These are phyloP conservation scores for Brachionus plicatilis DNA, from an alignment of 1,140 invertebrate species.

Conservation along the genomic window DNA sequence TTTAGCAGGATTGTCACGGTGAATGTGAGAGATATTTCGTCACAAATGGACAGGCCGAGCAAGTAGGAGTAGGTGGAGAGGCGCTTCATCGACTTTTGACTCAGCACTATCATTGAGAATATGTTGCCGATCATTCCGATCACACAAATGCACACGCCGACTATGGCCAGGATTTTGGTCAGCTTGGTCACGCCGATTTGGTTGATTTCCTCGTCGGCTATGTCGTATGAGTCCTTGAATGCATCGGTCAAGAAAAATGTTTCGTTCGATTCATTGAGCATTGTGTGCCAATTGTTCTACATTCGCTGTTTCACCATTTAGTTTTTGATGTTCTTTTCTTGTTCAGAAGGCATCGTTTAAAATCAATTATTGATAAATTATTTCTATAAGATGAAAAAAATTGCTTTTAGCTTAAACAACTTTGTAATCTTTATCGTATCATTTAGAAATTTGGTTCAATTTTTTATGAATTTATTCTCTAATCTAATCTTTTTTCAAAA, in stretches of 20 bases:
- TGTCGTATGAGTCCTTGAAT: neutral
- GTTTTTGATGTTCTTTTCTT: neutral
- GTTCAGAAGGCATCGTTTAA: neutral
- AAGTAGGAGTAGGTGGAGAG: constrained; percentile 54
- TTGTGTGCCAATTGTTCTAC: neutral
- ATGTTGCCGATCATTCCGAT: constrained; percentile 53
- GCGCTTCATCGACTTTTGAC: constrained; percentile 47
- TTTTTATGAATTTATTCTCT: too few species aligned
- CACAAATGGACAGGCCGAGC: constrained; percentile 50
- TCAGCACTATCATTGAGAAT: constrained; percentile 51
- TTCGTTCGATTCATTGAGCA: neutral
- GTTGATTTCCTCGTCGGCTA: neutral
- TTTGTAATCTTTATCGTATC: neutral
- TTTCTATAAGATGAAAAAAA: neutral
- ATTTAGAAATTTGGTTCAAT: neutral
- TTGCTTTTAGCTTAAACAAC: too few species aligned
- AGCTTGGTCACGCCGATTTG: constrained; percentile 29
- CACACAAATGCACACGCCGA: constrained; percentile 48
- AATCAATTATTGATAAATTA: neutral
- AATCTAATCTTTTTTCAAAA: too few species aligned
- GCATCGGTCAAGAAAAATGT: neutral
- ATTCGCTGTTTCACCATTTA: neutral
- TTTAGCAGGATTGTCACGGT: constrained; percentile 17
- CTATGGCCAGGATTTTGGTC: constrained; percentile 47
- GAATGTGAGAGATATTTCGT: constrained; percentile 41